A percentile compares a stretch with the other conserved stretches of the same genome.
These are phyloP conservation scores for Heliconius hermathena DNA, from an alignment of 1,140 invertebrate genomes.

Conservation along the genomic window DNA sequence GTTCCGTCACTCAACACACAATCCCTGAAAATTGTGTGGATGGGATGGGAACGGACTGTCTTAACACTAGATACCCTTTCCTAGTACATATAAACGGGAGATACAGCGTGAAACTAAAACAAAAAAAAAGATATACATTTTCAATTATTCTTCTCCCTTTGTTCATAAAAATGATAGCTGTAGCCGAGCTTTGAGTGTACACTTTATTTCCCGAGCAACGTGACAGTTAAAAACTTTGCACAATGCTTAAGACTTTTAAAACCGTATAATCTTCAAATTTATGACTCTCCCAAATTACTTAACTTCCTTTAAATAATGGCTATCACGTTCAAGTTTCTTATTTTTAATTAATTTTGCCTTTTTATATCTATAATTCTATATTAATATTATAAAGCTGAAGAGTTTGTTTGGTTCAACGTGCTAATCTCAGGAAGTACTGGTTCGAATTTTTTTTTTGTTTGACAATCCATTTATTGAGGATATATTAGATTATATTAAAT, in stretches of 20 bases:
- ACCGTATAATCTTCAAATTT: constrained; percentile 31
- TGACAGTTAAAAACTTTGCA: constrained; percentile 14
- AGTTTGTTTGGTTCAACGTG: no score
- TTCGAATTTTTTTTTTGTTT: no score
- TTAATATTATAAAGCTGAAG: no score
- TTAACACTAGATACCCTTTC: background rate
- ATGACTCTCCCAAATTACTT: constrained; percentile 22
- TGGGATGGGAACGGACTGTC: background rate
- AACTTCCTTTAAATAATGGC: constrained; percentile 23
- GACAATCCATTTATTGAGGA: no score
- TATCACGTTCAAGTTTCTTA: background rate
- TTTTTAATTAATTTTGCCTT: constrained; percentile 9
- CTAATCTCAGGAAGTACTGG: no score
- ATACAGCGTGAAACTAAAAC: no score
- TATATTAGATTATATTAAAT: no score
- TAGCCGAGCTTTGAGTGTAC: background rate
- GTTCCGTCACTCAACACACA: no score
- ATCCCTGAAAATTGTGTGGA: no score
- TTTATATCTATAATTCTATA: background rate
- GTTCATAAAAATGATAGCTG: background rate
- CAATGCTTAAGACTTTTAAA: constrained; percentile 25
- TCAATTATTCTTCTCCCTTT: background rate
- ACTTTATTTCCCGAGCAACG: background rate
- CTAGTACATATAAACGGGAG: no score
- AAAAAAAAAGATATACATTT: background rate